These are phyloP conservation scores for Ametastegia equiseti DNA, from an alignment of 2,888 invertebrate species.

Conservation along the genomic window DNA sequence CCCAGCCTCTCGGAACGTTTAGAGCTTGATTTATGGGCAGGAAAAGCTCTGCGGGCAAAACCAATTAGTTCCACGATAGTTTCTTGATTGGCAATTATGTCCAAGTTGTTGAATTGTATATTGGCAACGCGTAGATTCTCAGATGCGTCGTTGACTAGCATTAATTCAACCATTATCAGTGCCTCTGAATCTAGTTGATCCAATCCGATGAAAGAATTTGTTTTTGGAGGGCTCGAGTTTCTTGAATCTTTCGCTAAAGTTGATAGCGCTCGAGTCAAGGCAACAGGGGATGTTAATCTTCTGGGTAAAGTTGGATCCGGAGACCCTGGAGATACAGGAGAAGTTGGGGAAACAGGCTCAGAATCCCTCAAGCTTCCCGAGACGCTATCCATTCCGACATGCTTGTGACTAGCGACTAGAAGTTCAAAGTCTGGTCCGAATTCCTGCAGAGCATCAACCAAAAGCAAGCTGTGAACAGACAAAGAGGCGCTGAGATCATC, in stretches of 20 bases:
- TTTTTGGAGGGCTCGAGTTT: slow-evolving; percentile 63
- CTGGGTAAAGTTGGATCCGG: slow-evolving; percentile 78
- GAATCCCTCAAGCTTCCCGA: slow-evolving; percentile 95
- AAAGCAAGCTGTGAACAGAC: slow-evolving; percentile 93
- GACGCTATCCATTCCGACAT: slow-evolving; percentile 95
- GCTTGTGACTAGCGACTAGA: slow-evolving; percentile 95
- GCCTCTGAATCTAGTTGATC: slow-evolving; percentile 81
- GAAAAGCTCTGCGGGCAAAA: slow-evolving; percentile 88
- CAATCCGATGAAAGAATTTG: slow-evolving; percentile 65
- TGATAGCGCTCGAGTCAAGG: slow-evolving; percentile 79
- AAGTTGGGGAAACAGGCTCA: slow-evolving; percentile 92
- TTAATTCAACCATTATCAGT: slow-evolving; percentile 88
- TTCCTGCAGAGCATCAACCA: slow-evolving; percentile 97
- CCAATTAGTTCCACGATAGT: slow-evolving; percentile 95
- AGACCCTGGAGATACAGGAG: slow-evolving; percentile 87
- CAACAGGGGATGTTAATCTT: slow-evolving; percentile 78
- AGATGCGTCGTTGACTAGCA: slow-evolving; percentile 79
- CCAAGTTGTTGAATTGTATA: slow-evolving; percentile 95
- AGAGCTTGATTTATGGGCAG: slow-evolving; percentile 63
- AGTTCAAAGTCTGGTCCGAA: slow-evolving; percentile 97
- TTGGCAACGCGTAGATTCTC: slow-evolving; percentile 84
- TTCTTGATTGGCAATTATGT: slow-evolving; percentile 97
- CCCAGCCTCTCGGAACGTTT: slow-evolving; percentile 63
- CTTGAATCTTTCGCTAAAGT: slow-evolving; percentile 71
- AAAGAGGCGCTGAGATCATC: slow-evolving; percentile 87